A percentile compares a stretch with the other conserved stretches of the same genome.
Evolutionary conservation across 2,113 vertebrate genomes (phyloP).

Genomic region (Carettochelys insculpta): DNA sequence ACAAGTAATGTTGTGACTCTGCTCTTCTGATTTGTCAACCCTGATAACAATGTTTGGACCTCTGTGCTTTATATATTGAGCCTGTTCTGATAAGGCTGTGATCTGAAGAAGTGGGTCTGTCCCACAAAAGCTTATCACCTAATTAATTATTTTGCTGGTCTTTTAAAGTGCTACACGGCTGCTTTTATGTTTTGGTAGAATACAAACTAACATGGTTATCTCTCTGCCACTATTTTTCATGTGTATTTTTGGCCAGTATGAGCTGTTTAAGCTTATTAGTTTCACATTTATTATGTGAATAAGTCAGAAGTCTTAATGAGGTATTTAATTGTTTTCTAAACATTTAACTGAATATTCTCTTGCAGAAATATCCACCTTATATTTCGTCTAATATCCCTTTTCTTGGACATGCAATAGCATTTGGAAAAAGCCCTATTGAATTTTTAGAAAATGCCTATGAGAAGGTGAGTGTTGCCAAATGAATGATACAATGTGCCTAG

Average conservation of each 20-base stretch:
- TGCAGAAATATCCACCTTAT: conserved; percentile 89
- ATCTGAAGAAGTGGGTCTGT: too few species aligned
- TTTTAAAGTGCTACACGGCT: too few species aligned
- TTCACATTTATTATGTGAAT: background rate
- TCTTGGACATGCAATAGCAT: conserved; percentile 92
- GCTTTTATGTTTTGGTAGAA: too few species aligned
- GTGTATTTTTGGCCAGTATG: background rate
- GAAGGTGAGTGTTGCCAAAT: conserved; percentile 82
- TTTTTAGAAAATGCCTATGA: conserved; percentile 95
- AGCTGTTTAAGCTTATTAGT: background rate
- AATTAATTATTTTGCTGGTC: too few species aligned
- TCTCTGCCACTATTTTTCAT: too few species aligned
- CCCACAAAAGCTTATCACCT: too few species aligned
- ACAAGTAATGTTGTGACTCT: background rate
- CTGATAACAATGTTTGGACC: too few species aligned
- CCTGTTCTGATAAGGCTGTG: too few species aligned
- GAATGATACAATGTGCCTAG: background rate
- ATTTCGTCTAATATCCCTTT: conserved; percentile 92
- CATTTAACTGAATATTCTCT: background rate
- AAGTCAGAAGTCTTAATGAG: too few species aligned
- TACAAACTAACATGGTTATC: too few species aligned
- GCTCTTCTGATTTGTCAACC: too few species aligned
- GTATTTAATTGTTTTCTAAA: background rate
- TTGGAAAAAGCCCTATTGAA: conserved; percentile 94
- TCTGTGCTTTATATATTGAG: too few species aligned